Evolutionary conservation across 2,113 vertebrate species (phyloP).

Genomic region (Coptodon rendalli): DNA sequence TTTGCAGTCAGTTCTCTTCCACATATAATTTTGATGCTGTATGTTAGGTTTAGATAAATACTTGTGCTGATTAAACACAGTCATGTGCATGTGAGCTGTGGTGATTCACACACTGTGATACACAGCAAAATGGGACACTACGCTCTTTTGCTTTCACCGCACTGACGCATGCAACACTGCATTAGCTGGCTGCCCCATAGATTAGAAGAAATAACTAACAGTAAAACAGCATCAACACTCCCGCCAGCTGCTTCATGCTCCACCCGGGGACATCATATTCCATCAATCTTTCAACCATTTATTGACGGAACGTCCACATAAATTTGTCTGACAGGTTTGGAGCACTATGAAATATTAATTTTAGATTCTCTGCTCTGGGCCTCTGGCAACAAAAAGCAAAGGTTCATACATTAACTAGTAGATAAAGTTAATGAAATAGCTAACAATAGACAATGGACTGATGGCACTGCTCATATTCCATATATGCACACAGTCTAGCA

Average conservation of each 20-base stretch:
- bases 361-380: conserved; percentile 57
- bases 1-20: background rate
- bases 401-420: conserved; percentile 51
- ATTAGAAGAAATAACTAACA: conserved; percentile 51
- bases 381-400: conserved; percentile 51
- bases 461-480: background rate
- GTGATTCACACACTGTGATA: background rate
- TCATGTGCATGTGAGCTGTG: background rate
- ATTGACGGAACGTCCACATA: conserved; percentile 73
- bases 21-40: background rate
- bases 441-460: conserved; percentile 36
- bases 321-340: conserved; percentile 66
- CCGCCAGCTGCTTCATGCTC: conserved; percentile 57
- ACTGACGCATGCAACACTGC: conserved; percentile 35
- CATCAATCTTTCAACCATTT: conserved; percentile 70
- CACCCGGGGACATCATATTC: conserved; percentile 62
- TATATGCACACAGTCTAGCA: background rate
- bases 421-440: conserved; percentile 46
- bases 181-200: conserved; percentile 23
- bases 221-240: conserved; percentile 67
- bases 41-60: background rate
- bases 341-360: conserved; percentile 70
- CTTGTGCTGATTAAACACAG: background rate
- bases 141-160: conserved; percentile 28
- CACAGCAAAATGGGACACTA: background rate